A percentile compares a stretch with the other conserved stretches of the same genome.
phyloP scores from a whole-genome alignment of 2,113 vertebrate genomes.

The Takifugu bimaculatus region DNA sequence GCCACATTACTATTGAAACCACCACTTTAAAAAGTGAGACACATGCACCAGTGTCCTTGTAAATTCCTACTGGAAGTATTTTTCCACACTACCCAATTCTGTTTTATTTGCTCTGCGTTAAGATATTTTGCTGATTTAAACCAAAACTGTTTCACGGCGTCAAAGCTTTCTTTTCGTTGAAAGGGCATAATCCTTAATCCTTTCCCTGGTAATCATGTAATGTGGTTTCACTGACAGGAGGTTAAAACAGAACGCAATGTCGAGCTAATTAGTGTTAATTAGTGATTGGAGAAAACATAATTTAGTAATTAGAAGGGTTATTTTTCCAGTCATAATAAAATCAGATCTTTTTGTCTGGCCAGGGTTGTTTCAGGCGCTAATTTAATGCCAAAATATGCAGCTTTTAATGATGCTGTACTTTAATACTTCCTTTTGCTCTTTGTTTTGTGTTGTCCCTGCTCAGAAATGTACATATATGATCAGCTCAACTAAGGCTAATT shows the following conservation, averaged over 20 bases:
- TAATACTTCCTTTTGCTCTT: neutral
- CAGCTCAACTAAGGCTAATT: constrained; percentile 11
- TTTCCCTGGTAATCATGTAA: neutral
- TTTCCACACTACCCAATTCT: neutral
- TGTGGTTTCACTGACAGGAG: neutral
- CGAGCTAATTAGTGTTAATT: neutral
- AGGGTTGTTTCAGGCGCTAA: neutral
- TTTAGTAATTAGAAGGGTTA: neutral
- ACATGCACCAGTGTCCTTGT: too few relatives aligned
- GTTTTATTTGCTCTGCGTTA: neutral
- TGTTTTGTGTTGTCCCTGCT: neutral
- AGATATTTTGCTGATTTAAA: too few relatives aligned
- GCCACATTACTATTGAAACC: too few relatives aligned
- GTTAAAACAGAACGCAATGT: neutral
- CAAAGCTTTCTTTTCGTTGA: neutral
- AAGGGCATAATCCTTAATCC: neutral
- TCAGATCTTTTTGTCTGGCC: too few relatives aligned
- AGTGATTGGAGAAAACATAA: neutral
- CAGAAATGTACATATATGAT: neutral
- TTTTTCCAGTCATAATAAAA: too few relatives aligned
- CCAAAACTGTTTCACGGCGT: neutral
- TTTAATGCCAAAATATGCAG: neutral
- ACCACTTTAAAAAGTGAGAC: too few relatives aligned
- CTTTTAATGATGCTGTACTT: too few relatives aligned
- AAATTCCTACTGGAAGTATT: too few relatives aligned